Conservation (phyloP, 35 echinoderm and acorn worm genomes). For the Ptychodera flava region DNA sequence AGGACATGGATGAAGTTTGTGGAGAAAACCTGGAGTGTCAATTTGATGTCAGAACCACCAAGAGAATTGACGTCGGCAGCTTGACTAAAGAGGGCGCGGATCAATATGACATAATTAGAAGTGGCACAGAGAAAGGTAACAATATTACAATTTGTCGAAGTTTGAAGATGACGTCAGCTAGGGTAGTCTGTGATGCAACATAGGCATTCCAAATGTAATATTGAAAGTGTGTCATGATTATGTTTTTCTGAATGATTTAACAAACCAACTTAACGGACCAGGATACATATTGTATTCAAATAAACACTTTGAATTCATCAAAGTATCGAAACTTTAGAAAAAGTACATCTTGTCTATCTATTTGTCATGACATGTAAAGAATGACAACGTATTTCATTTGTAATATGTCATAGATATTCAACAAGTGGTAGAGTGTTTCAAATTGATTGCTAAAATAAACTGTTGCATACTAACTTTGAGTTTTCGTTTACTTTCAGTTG, state of each 20-base stretch:
- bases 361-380: neutral
- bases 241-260: neutral
- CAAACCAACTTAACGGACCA: neutral
- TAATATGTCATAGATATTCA: neutral
- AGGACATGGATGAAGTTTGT: constrained; percentile 15
- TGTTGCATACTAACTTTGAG: neutral
- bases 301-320: too few relatives aligned
- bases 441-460: neutral
- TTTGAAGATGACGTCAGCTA: neutral
- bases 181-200: neutral
- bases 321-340: too few relatives aligned
- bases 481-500: constrained; percentile 3
- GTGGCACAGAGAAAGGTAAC: constrained; percentile 21
- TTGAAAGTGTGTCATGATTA: neutral
- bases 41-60: constrained; percentile 20
- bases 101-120: neutral
- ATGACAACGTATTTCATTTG: neutral
- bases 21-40: constrained; percentile 13
- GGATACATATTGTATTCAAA: too few relatives aligned
- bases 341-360: neutral
- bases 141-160: neutral
- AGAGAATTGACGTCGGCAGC: neutral
- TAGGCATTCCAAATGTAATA: neutral
- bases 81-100: neutral
- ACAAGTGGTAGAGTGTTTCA: neutral